Conservation (phyloP, 2,888 invertebrate genomes). For the Metacarcinus magister region DNA sequence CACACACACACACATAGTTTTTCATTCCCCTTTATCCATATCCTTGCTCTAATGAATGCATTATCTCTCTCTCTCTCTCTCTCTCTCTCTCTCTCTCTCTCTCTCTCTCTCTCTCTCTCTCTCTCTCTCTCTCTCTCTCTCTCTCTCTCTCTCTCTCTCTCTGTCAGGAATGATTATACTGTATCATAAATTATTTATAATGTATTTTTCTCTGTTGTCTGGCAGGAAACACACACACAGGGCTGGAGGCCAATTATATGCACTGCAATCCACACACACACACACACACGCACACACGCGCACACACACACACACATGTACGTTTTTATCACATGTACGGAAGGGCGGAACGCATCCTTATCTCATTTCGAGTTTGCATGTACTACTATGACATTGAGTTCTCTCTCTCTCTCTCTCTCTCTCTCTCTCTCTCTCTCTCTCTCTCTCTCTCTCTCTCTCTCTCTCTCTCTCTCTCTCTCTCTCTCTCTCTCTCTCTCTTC, state of each 20-base stretch:
- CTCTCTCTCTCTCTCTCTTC: neutral
- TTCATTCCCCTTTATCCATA: neutral
- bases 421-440: neutral
- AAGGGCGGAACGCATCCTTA: neutral
- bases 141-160: neutral
- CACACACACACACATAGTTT: neutral
- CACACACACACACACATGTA: slow-evolving; percentile 10
- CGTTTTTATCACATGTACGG: neutral
- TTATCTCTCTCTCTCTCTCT: too few relatives aligned
- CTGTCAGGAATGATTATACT: neutral
- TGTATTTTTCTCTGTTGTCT: neutral
- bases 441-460: neutral
- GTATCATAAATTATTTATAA: neutral
- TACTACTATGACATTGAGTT: neutral
- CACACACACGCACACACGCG: slow-evolving; percentile 19
- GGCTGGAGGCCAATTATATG: too few relatives aligned
- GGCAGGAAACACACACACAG: neutral
- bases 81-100: neutral
- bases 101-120: slow-evolving; percentile 15
- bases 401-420: neutral
- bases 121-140: too few relatives aligned
- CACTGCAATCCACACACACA: neutral
- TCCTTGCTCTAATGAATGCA: neutral
- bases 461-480: neutral
- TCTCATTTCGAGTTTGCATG: neutral